These are phyloP conservation scores for Synanthedon vespiformis DNA, from an alignment of 2,888 invertebrate species.

Conservation along the genomic window DNA sequence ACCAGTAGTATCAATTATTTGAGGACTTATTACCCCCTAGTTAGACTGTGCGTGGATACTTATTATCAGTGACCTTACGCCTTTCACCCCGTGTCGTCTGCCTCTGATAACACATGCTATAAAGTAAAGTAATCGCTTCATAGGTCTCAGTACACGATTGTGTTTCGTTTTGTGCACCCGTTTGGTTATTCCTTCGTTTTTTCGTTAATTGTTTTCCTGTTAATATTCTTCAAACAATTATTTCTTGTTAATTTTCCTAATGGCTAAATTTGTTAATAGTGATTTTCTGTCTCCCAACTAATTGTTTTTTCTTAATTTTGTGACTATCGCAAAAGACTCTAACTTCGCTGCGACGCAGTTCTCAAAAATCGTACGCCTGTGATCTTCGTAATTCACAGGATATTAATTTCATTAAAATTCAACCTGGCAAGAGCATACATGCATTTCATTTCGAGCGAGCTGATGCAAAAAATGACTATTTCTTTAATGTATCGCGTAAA, in stretches of 20 bases:
- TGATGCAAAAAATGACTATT: conserved; percentile 65
- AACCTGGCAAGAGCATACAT: conserved; percentile 48
- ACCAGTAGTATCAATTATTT: conserved; percentile 5
- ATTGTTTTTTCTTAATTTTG: conserved; percentile 15
- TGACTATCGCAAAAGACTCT: neutral
- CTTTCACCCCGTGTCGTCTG: conserved; percentile 35
- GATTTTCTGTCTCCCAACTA: conserved; percentile 56
- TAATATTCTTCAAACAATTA: conserved; percentile 2
- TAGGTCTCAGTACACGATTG: conserved; percentile 23
- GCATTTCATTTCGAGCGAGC: conserved; percentile 45
- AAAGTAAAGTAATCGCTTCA: conserved; percentile 33
- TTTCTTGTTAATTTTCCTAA: conserved; percentile 26
- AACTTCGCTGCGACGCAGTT: neutral
- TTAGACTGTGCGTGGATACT: conserved; percentile 43
- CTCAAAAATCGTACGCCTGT: neutral
- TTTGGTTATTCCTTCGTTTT: conserved; percentile 2
- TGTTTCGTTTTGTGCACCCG: conserved; percentile 19
- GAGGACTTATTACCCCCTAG: conserved; percentile 55
- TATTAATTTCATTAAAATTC: conserved; percentile 29
- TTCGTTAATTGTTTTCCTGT: no score
- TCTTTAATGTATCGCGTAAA: conserved; percentile 68
- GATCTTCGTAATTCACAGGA: conserved; percentile 7
- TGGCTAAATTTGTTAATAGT: conserved; percentile 59
- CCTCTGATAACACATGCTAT: conserved; percentile 46
- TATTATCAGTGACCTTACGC: conserved; percentile 39